Base-by-base conservation (phyloP, 2,797 vertebrate genomes). In the Hippopotamyrus pictus region DNA sequence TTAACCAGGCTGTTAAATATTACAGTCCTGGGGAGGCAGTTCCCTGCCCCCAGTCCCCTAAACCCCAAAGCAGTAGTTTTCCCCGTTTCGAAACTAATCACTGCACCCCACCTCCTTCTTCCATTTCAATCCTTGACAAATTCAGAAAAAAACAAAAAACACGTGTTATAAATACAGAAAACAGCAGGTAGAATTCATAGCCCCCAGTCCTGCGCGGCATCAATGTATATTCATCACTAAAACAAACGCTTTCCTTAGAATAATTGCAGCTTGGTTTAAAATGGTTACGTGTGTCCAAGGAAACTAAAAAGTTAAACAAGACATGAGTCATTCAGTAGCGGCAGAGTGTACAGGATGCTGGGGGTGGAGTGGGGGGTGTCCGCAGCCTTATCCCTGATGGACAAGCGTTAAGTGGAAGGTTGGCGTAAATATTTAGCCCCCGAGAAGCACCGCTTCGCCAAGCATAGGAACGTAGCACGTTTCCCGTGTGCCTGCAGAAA, bases 361-460 rank as follows among this genome's bases (percentile, higher is more conserved):
- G 29, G 51, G 22, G 12, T 7, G 4, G 2, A 11, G 8, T 19
- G 19, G 19, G 37, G 11, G 25, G 50, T 50, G 41, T 46, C 79
- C 82, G 11, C 25, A 17, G 29, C 76, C 65, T 89, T 90, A 84
- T 92, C 90, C 90, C 25, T 93, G 93, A 95, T 89, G 91, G 94
- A 92, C 93, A 92, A 93, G 92, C 90, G 87, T 92, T 93, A 92
- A 93, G 93, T 94, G 92, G 92, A 92, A 92, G 93, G 48, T 3
- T 41, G 90, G 89, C 93, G 92, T 95, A 96, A 96, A 96, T 96
- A 96, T 96, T 96, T 96, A 93, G 92, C 89, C 89, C 12, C 25
- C 5, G 9, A 14, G 22, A 50, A 84, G n/a, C 19, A 50, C 11
- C 1, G 84, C 51, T 86, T 50, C 48, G 25, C 44, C 73, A 44